These are phyloP conservation scores for Cladopsammia gracilis DNA, from an alignment of 64 coral and sea anemone genomes.

Conservation along the genomic window DNA sequence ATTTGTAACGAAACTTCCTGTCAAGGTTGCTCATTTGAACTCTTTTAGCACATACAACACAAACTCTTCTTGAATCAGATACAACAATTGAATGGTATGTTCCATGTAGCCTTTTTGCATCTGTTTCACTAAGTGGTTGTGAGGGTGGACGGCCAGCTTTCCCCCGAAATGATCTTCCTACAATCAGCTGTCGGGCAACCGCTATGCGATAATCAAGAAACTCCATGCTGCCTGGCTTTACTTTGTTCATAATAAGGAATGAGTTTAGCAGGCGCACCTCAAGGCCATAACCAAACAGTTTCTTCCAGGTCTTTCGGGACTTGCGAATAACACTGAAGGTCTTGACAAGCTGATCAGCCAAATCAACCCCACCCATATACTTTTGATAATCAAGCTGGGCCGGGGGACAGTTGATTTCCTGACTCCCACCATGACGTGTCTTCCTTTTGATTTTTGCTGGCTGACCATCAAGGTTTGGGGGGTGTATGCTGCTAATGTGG, in stretches of 20 bases:
- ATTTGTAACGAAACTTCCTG: conserved; percentile 60
- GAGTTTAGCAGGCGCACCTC: conserved; percentile 59
- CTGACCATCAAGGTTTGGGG: neutral
- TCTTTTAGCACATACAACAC: conserved; percentile 77
- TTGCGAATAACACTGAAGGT: conserved; percentile 45
- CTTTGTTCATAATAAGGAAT: conserved; percentile 65
- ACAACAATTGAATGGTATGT: conserved; percentile 51
- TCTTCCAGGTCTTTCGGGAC: conserved; percentile 70
- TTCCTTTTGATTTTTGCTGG: conserved; percentile 41
- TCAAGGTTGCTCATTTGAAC: conserved; percentile 40
- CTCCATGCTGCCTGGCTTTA: conserved; percentile 46
- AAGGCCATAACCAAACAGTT: conserved; percentile 66
- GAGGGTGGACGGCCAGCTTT: conserved; percentile 55
- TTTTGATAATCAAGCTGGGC: conserved; percentile 59
- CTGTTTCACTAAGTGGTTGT: conserved; percentile 39
- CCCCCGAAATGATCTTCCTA: conserved; percentile 36
- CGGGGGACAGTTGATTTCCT: conserved; percentile 61
- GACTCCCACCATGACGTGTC: neutral
- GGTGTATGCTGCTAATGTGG: neutral
- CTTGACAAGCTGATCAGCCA: conserved; percentile 46
- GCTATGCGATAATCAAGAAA: conserved; percentile 44
- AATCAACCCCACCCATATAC: conserved; percentile 73
- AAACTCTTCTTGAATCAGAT: conserved; percentile 59
- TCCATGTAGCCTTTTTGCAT: conserved; percentile 63
- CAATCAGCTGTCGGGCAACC: conserved; percentile 48